Conservation (phyloP, 2,797 vertebrate species). For the Neosilurus mollespiculum region DNA sequence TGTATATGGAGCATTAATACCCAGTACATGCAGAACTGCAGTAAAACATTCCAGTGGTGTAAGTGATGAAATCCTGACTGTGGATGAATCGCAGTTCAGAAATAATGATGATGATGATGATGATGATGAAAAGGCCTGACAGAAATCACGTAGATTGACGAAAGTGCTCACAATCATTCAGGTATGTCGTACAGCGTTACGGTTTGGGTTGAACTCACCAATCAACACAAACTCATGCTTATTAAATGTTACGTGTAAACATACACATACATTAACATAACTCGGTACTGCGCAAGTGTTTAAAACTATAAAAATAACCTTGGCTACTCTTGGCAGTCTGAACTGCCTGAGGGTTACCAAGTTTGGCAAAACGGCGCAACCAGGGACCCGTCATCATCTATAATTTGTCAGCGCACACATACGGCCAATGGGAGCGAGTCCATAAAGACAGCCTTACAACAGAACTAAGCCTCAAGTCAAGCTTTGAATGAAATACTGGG, state of each 20-base stretch:
- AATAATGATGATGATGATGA: not conserved
- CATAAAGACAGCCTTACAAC: constrained; percentile 23
- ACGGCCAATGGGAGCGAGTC: not conserved
- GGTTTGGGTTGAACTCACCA: not conserved
- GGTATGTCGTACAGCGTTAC: not conserved
- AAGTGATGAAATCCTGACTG: not conserved
- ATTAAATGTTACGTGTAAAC: not conserved
- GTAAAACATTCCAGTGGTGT: not conserved
- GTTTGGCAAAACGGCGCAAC: not conserved
- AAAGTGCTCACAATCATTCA: no score
- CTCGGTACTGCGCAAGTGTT: not conserved
- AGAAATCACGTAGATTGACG: not conserved
- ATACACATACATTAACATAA: not conserved
- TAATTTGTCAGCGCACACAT: not conserved
- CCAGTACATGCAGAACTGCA: not conserved
- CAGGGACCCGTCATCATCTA: constrained; percentile 7
- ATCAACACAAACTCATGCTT: not conserved
- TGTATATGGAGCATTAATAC: constrained; percentile 2
- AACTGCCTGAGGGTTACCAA: constrained; percentile 16
- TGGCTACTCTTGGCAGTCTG: constrained; percentile 31
- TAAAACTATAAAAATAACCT: constrained; percentile 22
- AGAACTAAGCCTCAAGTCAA: constrained; percentile 15
- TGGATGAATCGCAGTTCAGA: not conserved
- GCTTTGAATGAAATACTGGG: constrained; percentile 16
- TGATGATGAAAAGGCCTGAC: not conserved